Evolutionary conservation across 2,797 vertebrate species (phyloP), one percentile per base, ranked within the genome.

Genomic region (Orientallactaga sibirica): DNA sequence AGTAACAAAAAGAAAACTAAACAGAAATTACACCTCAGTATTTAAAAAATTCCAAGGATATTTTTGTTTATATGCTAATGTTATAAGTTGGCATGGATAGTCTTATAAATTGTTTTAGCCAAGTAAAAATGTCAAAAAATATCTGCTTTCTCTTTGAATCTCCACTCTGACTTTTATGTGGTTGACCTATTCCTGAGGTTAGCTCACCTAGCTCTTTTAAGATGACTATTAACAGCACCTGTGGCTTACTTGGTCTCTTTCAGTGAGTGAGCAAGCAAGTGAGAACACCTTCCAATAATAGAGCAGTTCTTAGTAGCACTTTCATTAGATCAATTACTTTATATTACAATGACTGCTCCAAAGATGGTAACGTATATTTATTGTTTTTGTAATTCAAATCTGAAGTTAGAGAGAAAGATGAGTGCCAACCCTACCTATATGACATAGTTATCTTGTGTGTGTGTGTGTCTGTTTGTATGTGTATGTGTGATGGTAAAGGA

Each of bases 31-130:
- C 33, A 90, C 5, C 43, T 87, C 27, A 90, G 52, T 68, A 82
- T 97, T 94, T 62, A 67, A 37, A 91, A 94, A 86, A 73, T 87
- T 77, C 8, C 19, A 55, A 91, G 80, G 55, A 29, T 79, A 16
- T 52, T 87, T 90, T 81, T 75, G 25, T 58, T 14, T 58, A 14
- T 58, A 16, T 12, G 14, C 55, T 58, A 58, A 16, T 16, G 11
- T 19, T 85, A 9, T 87, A 85, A 15, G 4, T 67, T 84, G 29
- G 16, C 48, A 7, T 79, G 16, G 14, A 61, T 84, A 15, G 9
- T 9, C 83, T 94, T 87, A 76, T 86, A 55, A 96, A 88, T 52
- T 88, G 25, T 81, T 85, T 88, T 41, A 70, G 20, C 52, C 92
- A 66, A 92, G 25, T 74, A 55, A 71, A n/a, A 87, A 68, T 68